Percentiles rank a stretch among this genome's conserved stretches.
Evolutionary conservation across 37 sponge, comb jelly and placozoan genomes (phyloP).

Genomic region (Bolinopsis microptera): DNA sequence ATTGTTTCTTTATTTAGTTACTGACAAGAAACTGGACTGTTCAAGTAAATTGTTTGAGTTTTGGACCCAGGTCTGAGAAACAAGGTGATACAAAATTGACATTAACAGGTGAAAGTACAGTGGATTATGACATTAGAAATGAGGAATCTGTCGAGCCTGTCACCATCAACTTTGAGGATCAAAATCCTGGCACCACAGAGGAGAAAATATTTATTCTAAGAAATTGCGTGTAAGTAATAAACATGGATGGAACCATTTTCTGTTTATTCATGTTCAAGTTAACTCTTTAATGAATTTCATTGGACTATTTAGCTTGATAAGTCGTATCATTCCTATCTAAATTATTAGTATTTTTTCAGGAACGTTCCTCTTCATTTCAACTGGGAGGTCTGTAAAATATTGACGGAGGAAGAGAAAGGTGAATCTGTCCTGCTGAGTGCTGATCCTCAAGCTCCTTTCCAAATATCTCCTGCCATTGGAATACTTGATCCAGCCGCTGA

Average conservation of each 20-base stretch:
- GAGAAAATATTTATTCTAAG: conserved; percentile 42
- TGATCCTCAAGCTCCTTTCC: conserved; percentile 4
- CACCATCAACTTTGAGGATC: conserved; percentile 62
- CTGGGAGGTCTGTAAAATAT: conserved; percentile 18
- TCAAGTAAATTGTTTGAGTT: no score
- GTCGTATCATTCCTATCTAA: no score
- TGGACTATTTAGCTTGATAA: no score
- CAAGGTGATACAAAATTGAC: no score
- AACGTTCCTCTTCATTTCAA: conserved; percentile 57
- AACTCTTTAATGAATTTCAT: no score
- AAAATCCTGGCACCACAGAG: conserved; percentile 38
- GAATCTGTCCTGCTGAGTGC: background rate
- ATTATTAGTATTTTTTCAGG: no score
- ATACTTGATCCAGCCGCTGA: conserved; percentile 18
- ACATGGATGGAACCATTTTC: background rate
- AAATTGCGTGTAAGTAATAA: conserved; percentile 55
- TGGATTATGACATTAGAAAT: conserved; percentile 40
- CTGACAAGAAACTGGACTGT: no score
- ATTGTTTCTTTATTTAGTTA: background rate
- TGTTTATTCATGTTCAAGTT: no score
- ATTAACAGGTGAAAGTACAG: conserved; percentile 48
- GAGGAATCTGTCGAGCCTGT: conserved; percentile 5
- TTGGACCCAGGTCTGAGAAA: no score
- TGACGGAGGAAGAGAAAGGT: background rate
- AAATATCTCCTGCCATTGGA: background rate